A percentile compares a stretch with the other conserved stretches of the same genome.
phyloP scores from a whole-genome alignment of 2,113 vertebrate species.

The Caracal caracal region DNA sequence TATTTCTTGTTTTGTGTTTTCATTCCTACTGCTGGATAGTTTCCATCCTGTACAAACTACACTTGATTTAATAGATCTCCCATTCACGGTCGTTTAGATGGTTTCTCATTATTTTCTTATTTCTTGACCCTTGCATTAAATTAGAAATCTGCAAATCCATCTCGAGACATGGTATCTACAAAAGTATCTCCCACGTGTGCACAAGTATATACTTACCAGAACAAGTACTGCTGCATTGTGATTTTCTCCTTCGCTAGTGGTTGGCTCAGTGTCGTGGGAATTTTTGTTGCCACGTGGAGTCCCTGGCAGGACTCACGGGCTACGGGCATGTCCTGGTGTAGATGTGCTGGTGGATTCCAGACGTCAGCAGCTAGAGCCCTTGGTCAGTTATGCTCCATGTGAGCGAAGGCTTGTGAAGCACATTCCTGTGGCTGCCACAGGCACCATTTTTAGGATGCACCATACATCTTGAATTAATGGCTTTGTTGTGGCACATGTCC shows the following conservation, averaged over 20 bases:
- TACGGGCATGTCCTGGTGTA: neutral
- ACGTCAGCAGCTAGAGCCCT: neutral
- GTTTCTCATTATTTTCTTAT: neutral
- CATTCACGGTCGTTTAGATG: neutral
- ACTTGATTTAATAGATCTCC: neutral
- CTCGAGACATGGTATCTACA: neutral
- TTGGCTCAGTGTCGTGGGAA: neutral
- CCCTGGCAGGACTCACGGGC: too few species aligned
- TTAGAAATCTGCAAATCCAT: neutral
- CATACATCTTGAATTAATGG: neutral
- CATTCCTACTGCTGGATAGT: neutral
- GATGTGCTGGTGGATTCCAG: neutral
- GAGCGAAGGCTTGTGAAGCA: neutral
- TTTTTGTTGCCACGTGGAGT: neutral
- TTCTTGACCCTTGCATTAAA: neutral
- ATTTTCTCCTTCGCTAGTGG: neutral
- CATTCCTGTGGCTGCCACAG: neutral
- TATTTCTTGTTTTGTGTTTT: neutral
- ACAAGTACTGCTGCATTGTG: neutral
- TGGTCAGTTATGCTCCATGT: neutral
- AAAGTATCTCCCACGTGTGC: neutral
- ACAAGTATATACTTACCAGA: neutral
- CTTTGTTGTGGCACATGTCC: neutral
- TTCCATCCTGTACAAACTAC: neutral
- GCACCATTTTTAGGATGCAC: neutral